A percentile compares a stretch with the other conserved stretches of the same genome.
phyloP scores from a whole-genome alignment of 1,140 invertebrate genomes.

The Nasonia longicornis region DNA sequence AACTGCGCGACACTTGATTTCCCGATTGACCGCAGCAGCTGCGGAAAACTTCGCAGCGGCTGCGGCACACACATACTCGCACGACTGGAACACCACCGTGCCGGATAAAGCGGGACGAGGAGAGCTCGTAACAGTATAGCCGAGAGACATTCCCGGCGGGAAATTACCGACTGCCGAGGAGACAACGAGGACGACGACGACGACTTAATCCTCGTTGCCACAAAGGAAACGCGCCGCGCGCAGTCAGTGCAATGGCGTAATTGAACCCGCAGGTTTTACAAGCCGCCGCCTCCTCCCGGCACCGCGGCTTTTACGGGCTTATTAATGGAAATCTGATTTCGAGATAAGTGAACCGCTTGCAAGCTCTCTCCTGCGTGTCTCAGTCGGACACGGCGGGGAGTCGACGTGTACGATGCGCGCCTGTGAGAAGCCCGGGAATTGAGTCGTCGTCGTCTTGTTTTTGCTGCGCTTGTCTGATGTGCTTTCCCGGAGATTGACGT shows the following conservation, averaged over 20 bases:
- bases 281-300: neutral
- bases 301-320: neutral
- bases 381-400: neutral
- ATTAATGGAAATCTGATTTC: neutral
- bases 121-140: neutral
- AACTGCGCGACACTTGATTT: slow-evolving; percentile 11
- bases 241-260: neutral
- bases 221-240: slow-evolving; percentile 38
- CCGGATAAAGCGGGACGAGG: neutral
- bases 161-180: slow-evolving; percentile 1
- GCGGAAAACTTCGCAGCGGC: slow-evolving; percentile 1
- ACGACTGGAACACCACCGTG: neutral
- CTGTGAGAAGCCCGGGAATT: neutral
- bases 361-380: neutral
- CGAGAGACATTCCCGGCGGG: neutral
- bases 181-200: neutral
- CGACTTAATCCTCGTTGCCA: slow-evolving; percentile 10
- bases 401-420: neutral
- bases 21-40: neutral
- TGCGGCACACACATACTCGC: neutral
- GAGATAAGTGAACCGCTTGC: slow-evolving; percentile 1
- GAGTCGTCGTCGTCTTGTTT: neutral
- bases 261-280: slow-evolving; percentile 27
- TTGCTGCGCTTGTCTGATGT: too few relatives aligned
- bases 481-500: neutral